Base-by-base conservation (phyloP, 2,113 vertebrate genomes). In the Salvelinus sp. region DNA sequence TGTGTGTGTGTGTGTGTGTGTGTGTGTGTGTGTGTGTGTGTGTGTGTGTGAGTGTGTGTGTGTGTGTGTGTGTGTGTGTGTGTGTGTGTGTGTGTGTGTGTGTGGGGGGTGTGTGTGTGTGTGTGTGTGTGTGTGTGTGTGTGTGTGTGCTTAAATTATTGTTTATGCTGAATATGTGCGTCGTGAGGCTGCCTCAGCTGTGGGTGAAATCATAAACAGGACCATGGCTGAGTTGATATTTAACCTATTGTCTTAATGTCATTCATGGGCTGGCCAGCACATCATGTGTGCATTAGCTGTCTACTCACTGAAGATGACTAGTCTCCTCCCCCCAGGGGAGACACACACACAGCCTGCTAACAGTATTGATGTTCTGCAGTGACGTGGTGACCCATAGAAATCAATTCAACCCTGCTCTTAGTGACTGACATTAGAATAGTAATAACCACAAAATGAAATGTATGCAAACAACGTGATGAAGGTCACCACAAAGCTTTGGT, bases 221-320 rank as follows among this genome's bases (percentile, higher is more conserved):
- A 86, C 65, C 25, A 14, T 84, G 78, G 71, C 68, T 78, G 78
- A 44, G 50, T 68, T 68, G 66, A 16, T 18, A 18, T 68, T 38
- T 38, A 18, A 18, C 66, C 66, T 68, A 10, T 7, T 68, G 60
- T 25, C 66, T 18, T 68, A 38, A 68, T 68, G 71, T 79, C 79
- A 77, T 75, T 85, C 76, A 82, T 74, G 82, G 58, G 74, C 25
- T 48, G 50, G 66, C 70, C 28, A 38, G 16, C 67, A 27, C 67
- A 74, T 50, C 30, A 63, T 77, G 67, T 58, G 71, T 73, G 74
- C 69, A 77, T 79, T 65, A 73, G 73, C 48, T 72, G 58, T 77
- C 79, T 76, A 81, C 78, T 80, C 82, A 82, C 70, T 12, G 23
- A 10, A 63, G 16, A 18, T 54, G 50, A 54, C 50, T 54, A 5